Conservation (phyloP, 2,113 vertebrate species). For the Malurus elegans region DNA sequence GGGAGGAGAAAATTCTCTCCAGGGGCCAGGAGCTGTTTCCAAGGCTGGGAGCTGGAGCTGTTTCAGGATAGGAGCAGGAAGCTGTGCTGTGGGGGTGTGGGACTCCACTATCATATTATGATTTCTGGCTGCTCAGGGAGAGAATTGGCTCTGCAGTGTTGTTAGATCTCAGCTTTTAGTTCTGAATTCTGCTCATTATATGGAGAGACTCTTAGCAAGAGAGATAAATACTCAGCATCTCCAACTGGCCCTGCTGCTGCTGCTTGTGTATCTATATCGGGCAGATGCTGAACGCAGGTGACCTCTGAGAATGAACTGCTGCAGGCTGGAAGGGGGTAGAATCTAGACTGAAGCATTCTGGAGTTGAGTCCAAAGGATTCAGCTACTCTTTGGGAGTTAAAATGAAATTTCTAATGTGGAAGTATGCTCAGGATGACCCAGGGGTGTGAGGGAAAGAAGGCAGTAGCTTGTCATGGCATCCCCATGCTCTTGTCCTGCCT, state of each 20-base stretch:
- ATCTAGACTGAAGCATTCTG: neutral
- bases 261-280: accelerated
- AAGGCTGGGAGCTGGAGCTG: neutral
- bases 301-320: neutral
- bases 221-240: neutral
- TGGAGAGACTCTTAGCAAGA: neutral
- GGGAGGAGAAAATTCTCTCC: neutral
- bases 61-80: neutral
- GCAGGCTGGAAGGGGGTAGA: neutral
- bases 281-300: neutral
- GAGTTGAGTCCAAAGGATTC: neutral
- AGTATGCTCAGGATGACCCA: neutral
- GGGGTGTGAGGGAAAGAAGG: neutral
- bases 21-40: neutral
- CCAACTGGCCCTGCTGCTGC: neutral
- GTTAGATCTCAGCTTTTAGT: neutral
- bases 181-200: neutral
- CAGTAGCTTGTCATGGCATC: neutral
- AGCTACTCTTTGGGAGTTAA: neutral
- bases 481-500: neutral
- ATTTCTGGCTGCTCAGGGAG: neutral
- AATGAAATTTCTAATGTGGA: neutral
- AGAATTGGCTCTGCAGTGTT: neutral
- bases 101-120: neutral
- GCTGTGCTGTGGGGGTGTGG: neutral